Conservation (phyloP, 2,797 vertebrate genomes). For the Neosalanx taihuensis region DNA sequence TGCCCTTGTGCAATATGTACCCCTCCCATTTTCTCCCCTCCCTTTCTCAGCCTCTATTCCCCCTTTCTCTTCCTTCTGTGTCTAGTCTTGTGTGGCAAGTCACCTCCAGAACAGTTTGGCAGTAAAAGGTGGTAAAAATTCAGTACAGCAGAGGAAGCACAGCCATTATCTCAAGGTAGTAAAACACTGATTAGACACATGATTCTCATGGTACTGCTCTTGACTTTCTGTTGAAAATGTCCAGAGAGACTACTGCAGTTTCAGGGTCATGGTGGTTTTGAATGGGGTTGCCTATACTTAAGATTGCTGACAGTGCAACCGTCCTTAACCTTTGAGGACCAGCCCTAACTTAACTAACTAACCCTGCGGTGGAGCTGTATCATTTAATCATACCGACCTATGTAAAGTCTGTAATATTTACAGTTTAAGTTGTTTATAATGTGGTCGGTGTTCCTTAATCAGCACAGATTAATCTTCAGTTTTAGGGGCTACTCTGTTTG, state of each 20-base stretch:
- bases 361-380: too few species aligned
- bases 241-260: neutral
- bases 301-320: too few species aligned
- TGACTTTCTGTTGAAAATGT: neutral
- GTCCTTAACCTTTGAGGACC: too few species aligned
- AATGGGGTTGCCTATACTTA: too few species aligned
- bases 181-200: conserved; percentile 37
- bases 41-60: neutral
- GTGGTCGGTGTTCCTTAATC: too few species aligned
- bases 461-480: neutral
- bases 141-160: conserved; percentile 36
- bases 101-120: neutral
- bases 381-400: too few species aligned
- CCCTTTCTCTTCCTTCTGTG: conserved; percentile 12
- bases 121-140: neutral
- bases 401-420: too few species aligned
- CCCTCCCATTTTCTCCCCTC: neutral
- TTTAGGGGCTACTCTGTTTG: too few species aligned
- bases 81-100: conserved; percentile 2
- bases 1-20: conserved; percentile 10
- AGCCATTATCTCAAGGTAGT: conserved; percentile 39
- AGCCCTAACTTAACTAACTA: too few species aligned
- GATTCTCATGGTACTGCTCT: neutral
- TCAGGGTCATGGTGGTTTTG: neutral
- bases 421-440: too few species aligned